Conservation (phyloP, 2,888 invertebrate species). For the Idaea dimidiata region DNA sequence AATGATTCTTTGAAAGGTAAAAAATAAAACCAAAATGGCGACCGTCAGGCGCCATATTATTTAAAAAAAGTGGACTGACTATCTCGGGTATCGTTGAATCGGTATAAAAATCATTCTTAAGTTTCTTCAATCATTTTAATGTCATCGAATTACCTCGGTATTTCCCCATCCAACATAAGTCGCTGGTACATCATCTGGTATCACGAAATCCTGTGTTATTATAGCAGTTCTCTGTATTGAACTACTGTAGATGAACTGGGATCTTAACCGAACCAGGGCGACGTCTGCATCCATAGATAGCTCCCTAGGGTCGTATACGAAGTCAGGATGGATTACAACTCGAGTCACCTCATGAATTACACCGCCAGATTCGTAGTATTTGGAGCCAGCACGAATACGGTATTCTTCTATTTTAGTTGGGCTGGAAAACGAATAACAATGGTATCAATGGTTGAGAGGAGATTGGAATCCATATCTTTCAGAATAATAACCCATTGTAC, state of each 20-base stretch:
- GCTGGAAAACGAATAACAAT: neutral
- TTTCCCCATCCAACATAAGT: neutral
- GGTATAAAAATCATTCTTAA: no score
- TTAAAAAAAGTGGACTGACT: no score
- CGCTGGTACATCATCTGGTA: neutral
- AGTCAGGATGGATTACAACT: neutral
- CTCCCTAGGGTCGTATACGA: neutral
- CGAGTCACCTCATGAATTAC: neutral
- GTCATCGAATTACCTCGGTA: neutral
- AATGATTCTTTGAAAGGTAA: no score
- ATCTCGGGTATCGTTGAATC: no score
- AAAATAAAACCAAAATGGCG: no score
- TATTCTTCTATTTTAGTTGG: neutral
- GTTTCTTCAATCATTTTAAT: neutral
- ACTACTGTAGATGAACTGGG: neutral
- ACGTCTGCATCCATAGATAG: neutral
- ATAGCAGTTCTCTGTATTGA: neutral
- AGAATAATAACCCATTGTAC: no score
- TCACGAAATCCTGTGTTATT: neutral
- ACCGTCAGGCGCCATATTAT: no score
- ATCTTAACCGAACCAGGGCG: neutral
- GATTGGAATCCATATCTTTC: no score
- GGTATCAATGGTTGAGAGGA: neutral
- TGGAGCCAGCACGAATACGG: neutral
- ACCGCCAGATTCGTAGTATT: neutral